A percentile compares a stretch with the other conserved stretches of the same genome.
These are phyloP conservation scores for Nautilus pompilius DNA, from an alignment of 1,140 invertebrate species.

Conservation along the genomic window DNA sequence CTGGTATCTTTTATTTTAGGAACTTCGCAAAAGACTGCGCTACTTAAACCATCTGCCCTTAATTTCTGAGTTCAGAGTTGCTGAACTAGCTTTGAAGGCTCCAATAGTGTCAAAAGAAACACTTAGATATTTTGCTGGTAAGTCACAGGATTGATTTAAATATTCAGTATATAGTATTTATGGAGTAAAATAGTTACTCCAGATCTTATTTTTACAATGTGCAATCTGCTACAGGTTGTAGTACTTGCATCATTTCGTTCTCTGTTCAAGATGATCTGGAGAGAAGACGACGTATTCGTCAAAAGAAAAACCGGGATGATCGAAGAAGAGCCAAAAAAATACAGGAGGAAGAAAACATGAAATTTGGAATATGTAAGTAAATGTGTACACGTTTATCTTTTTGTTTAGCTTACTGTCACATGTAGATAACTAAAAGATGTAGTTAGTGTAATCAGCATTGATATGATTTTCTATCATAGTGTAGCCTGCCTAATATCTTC, in stretches of 20 bases:
- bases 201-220: background rate
- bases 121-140: conserved; percentile 43
- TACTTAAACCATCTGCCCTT: conserved; percentile 87
- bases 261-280: conserved; percentile 63
- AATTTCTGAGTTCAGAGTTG: conserved; percentile 84
- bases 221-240: background rate
- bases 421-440: too few relatives aligned
- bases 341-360: conserved; percentile 68
- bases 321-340: conserved; percentile 69
- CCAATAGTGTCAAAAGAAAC: conserved; percentile 66
- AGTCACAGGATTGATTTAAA: background rate
- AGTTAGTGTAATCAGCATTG: too few relatives aligned
- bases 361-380: conserved; percentile 61
- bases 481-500: background rate
- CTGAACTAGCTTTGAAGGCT: conserved; percentile 76
- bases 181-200: background rate
- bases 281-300: conserved; percentile 63
- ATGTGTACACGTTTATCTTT: too few relatives aligned
- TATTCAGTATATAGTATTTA: background rate
- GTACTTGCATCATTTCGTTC: background rate
- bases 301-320: conserved; percentile 68
- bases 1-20: conserved; percentile 25
- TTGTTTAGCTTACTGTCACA: background rate
- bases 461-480: background rate
- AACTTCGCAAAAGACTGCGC: conserved; percentile 69